These are phyloP conservation scores for Tenthredo notha DNA, from an alignment of 2,888 invertebrate species.

Conservation along the genomic window DNA sequence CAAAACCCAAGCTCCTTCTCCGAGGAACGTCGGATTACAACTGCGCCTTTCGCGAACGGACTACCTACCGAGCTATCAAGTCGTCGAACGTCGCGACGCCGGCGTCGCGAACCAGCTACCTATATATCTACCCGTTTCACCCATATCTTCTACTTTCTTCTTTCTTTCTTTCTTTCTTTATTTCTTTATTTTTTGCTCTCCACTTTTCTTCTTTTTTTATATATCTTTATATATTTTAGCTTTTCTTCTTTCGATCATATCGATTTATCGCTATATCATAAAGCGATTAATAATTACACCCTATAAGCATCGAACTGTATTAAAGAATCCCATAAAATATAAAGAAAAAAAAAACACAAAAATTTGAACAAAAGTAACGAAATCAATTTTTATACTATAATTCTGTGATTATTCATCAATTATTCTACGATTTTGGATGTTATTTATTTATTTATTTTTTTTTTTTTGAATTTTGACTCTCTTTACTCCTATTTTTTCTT, in stretches of 20 bases:
- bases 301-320: no score
- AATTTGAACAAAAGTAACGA: not conserved
- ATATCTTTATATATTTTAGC: no score
- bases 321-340: not conserved
- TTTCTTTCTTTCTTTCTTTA: not conserved
- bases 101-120: constrained; percentile 64
- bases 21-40: constrained; percentile 76
- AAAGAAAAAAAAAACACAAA: not conserved
- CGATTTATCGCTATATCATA: no score
- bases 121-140: constrained; percentile 8
- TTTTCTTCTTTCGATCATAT: not conserved
- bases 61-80: constrained; percentile 44
- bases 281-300: no score
- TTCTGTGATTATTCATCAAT: not conserved
- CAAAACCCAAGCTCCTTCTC: constrained; percentile 66
- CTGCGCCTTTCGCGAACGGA: constrained; percentile 67
- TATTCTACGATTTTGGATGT: not conserved
- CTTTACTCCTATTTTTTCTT: constrained; percentile 21
- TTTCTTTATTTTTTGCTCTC: no score
- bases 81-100: constrained; percentile 76
- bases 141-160: not conserved
- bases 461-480: not conserved
- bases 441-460: no score
- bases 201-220: not conserved
- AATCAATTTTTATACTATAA: not conserved